A percentile compares a stretch with the other conserved stretches of the same genome.
Conservation (phyloP, 1,140 invertebrate genomes). For the Vollenhovia emeryi region DNA sequence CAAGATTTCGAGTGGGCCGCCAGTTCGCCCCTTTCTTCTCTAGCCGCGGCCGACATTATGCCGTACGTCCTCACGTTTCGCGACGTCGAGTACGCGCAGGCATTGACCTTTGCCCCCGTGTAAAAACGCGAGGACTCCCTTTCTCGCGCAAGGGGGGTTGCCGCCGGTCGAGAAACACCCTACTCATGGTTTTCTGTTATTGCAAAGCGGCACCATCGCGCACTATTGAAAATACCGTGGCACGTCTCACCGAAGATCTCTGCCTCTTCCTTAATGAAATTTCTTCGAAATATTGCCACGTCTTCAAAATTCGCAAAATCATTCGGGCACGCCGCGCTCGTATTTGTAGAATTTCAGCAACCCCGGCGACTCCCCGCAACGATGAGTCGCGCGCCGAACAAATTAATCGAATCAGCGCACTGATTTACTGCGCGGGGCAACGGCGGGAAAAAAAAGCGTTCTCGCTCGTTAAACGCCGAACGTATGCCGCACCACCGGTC, state of each 20-base stretch:
- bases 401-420: conserved; percentile 72
- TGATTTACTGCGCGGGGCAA: conserved; percentile 65
- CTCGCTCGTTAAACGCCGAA: conserved; percentile 68
- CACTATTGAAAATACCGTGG: neutral
- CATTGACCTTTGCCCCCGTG: conserved; percentile 78
- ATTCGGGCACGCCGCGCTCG: neutral
- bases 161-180: neutral
- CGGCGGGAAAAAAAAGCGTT: conserved; percentile 6
- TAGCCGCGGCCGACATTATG: conserved; percentile 76
- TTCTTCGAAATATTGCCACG: neutral
- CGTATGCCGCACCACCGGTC: conserved; percentile 48
- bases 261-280: neutral
- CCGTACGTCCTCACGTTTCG: conserved; percentile 77
- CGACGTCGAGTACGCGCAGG: conserved; percentile 79
- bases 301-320: neutral
- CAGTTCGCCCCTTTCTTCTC: conserved; percentile 65
- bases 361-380: conserved; percentile 3
- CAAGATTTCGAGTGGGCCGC: conserved; percentile 71
- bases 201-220: neutral
- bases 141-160: conserved; percentile 4
- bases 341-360: neutral
- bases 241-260: neutral
- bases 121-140: conserved; percentile 76
- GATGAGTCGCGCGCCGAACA: conserved; percentile 60
- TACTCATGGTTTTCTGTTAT: conserved; percentile 20